Evolutionary conservation across 2,113 vertebrate genomes (phyloP).

Genomic region (Chaetorhynchus papuensis): DNA sequence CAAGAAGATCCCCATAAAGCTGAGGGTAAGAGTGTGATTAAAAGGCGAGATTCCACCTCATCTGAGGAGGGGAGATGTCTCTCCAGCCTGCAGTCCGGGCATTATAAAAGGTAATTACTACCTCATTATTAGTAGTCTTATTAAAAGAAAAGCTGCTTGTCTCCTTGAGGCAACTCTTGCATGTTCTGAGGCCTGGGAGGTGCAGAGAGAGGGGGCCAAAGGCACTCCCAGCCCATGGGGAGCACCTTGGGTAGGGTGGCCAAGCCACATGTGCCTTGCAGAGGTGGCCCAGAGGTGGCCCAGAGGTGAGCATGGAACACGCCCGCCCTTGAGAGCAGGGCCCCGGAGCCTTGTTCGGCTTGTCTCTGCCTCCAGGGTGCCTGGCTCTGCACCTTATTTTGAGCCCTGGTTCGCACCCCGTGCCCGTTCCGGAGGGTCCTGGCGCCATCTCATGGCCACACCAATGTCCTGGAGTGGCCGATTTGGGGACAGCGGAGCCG

Average conservation of each 20-base stretch:
- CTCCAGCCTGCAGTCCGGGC: not conserved
- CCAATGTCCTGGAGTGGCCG: accelerated
- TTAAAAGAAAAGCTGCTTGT: not conserved
- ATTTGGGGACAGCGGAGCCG: accelerated
- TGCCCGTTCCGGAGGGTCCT: accelerated
- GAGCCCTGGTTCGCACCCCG: accelerated
- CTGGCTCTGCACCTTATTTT: accelerated
- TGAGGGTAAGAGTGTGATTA: not conserved
- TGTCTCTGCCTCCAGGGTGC: not conserved
- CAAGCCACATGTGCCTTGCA: not conserved
- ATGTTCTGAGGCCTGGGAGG: accelerated
- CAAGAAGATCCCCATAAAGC: not conserved
- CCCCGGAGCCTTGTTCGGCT: not conserved
- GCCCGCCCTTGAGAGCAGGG: accelerated
- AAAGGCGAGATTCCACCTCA: not conserved
- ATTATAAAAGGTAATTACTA: not conserved
- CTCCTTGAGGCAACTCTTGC: not conserved
- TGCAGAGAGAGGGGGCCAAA: not conserved
- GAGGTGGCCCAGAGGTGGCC: not conserved
- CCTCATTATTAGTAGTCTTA: not conserved
- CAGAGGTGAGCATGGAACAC: accelerated
- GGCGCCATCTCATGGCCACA: not conserved
- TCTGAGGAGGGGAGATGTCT: not conserved
- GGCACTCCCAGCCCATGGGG: accelerated
- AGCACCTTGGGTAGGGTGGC: accelerated